Evolutionary conservation across 2,113 vertebrate genomes (phyloP), one percentile per base, ranked within the genome.

Genomic region (Etheostoma spectabile): DNA sequence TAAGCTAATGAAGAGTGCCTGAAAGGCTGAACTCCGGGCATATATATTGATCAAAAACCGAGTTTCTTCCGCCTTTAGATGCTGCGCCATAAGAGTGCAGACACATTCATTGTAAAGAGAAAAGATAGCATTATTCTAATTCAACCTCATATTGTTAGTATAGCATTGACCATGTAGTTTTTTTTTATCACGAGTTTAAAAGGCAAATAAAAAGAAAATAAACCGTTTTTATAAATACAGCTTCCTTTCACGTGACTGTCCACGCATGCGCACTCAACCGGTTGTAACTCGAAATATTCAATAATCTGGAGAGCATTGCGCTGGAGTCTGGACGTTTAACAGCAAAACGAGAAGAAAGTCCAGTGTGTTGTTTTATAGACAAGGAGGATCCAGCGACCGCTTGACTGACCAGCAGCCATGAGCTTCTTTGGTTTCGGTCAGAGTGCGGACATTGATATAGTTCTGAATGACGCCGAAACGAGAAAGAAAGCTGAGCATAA

Each of bases 351-450:
- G 6, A 0, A 5, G 2, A 71, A 53, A 14, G 38, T 45, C 14
- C 18, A 0, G 49, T 5, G 33, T 2, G 27, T 22, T 12, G 59
- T 3, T 6, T 27, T 5, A 0, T 2, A 11, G 15, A 19, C 7
- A 18, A 5, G 45, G 8, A 14, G 30, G 35, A 56, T 16, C 30
- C 68, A 13, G 35, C 1, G 3, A n/a, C 53, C 61, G 38, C 19
- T 3, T 8, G 27, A 48, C 45, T 21, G 46, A 68, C 48, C 18
- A 21, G 86, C 84, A 79, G 85, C 83, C n/a, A 99, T 99, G 98
- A 98, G 96, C 93, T 98, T 98, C 95, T 99, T 99, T 80, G 97
- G 97, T 66, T 98, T 98, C 73, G 97, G 98, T 62, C 97, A 97
- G 88, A 97, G 95, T 85, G 97, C 97, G 24, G 97, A 98, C 89